A percentile compares a stretch with the other conserved stretches of the same genome.
phyloP scores from a whole-genome alignment of 2,888 invertebrate species.

The Campopleginae sp. region DNA sequence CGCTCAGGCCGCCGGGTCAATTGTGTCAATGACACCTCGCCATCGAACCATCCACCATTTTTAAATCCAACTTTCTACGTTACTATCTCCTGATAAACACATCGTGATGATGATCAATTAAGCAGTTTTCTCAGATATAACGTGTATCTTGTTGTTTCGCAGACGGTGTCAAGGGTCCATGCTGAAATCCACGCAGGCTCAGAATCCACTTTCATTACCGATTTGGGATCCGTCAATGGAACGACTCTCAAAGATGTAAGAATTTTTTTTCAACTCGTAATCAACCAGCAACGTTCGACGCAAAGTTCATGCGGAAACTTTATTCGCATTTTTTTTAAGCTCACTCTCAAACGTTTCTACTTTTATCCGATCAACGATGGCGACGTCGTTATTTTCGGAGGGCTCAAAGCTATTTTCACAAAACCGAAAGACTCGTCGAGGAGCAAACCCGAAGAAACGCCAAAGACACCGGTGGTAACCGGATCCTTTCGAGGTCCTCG shows the following conservation, averaged over 20 bases:
- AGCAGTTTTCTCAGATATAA: background rate
- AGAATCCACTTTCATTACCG: constrained; percentile 83
- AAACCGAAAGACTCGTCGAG: background rate
- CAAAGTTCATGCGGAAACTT: background rate
- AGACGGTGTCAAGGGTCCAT: constrained; percentile 85
- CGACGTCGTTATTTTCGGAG: constrained; percentile 77
- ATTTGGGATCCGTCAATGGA: constrained; percentile 85
- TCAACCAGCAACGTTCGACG: background rate
- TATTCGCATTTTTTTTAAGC: constrained; percentile 70
- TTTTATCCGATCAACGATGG: constrained; percentile 79
- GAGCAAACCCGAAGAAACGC: constrained; percentile 40
- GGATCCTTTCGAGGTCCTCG: background rate
- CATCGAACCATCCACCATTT: background rate
- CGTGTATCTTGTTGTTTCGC: constrained; percentile 64
- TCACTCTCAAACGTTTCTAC: constrained; percentile 74
- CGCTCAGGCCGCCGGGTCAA: background rate
- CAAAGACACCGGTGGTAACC: constrained; percentile 65
- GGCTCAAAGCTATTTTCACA: constrained; percentile 73
- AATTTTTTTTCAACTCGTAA: constrained; percentile 13
- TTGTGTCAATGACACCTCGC: background rate
- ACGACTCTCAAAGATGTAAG: constrained; percentile 84
- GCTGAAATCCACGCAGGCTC: constrained; percentile 84
- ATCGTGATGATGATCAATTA: background rate
- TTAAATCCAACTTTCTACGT: background rate
- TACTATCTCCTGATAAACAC: background rate